Conservation (phyloP, 2,797 vertebrate genomes). For the Ctenopoma multispine region DNA sequence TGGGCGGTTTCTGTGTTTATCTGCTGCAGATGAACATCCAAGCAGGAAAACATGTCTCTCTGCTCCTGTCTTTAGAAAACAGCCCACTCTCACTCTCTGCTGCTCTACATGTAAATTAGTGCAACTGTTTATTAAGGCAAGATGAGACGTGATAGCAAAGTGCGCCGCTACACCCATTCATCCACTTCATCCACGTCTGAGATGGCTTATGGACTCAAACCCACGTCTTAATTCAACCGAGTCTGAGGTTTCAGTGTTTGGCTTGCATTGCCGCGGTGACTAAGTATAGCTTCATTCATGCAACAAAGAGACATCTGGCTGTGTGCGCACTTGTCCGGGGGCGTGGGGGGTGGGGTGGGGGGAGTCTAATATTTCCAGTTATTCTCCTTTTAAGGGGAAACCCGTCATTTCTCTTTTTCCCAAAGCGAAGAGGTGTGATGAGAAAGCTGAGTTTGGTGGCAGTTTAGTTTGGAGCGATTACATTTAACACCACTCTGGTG, state of each 20-base stretch:
- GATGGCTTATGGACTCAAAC: slow-evolving; percentile 31
- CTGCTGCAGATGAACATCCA: slow-evolving; percentile 30
- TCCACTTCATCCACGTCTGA: neutral
- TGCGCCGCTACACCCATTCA: slow-evolving; percentile 1
- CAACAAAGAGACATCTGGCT: slow-evolving; percentile 61
- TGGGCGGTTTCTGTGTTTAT: slow-evolving; percentile 44
- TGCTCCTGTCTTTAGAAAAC: slow-evolving; percentile 24
- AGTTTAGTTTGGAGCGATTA: slow-evolving; percentile 19
- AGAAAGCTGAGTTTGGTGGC: neutral
- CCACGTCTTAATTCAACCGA: slow-evolving; percentile 7
- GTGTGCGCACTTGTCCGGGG: neutral
- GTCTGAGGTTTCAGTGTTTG: slow-evolving; percentile 30
- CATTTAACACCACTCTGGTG: slow-evolving; percentile 25
- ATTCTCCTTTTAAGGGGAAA: slow-evolving; percentile 26
- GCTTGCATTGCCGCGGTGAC: slow-evolving; percentile 16
- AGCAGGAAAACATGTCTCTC: slow-evolving; percentile 17
- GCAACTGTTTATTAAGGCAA: slow-evolving; percentile 38
- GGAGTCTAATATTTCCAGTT: slow-evolving; percentile 19
- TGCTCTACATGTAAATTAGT: slow-evolving; percentile 37
- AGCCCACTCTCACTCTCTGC: slow-evolving; percentile 24
- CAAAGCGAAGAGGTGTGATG: slow-evolving; percentile 14
- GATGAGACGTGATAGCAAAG: slow-evolving; percentile 23
- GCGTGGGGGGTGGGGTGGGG: neutral
- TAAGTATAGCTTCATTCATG: slow-evolving; percentile 47
- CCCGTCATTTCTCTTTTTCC: neutral